Conservation (phyloP, 2,888 invertebrate genomes). For the Perithous albicinctus region DNA sequence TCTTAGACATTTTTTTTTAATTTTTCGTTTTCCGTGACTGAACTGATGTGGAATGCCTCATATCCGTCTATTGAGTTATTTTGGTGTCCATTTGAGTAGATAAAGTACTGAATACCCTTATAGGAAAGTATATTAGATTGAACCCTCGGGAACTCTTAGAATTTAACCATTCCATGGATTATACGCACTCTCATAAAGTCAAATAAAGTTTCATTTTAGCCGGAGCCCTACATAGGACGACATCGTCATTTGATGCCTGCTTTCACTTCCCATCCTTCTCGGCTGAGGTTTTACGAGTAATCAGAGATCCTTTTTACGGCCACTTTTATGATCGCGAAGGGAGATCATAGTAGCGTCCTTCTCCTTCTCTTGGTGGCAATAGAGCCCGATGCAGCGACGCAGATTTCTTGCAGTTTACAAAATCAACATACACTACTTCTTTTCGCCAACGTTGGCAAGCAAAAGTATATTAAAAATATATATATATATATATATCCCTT, state of each 20-base stretch:
- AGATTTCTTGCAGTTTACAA: conserved; percentile 12
- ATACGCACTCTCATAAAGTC: neutral
- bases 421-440: neutral
- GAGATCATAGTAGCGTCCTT: neutral
- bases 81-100: conserved; percentile 7
- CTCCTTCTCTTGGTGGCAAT: conserved; percentile 5
- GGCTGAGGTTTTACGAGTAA: conserved; percentile 52
- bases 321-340: conserved; percentile 53
- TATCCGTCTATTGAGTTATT: conserved; percentile 6
- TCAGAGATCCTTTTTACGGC: conserved; percentile 51
- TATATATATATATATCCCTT: too few species aligned
- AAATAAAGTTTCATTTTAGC: conserved; percentile 19
- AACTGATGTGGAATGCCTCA: too few species aligned
- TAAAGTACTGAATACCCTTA: conserved; percentile 4
- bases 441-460: neutral
- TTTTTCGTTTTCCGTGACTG: too few species aligned
- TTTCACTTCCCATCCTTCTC: conserved; percentile 15
- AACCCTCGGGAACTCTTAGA: conserved; percentile 5
- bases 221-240: neutral
- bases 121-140: conserved; percentile 9
- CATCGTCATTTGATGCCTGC: conserved; percentile 29
- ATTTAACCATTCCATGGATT: neutral
- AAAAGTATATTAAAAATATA: neutral
- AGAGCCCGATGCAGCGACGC: conserved; percentile 11
- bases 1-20: too few species aligned